Base-by-base conservation (phyloP, 2,797 vertebrate genomes). In the Podargus strigoides region DNA sequence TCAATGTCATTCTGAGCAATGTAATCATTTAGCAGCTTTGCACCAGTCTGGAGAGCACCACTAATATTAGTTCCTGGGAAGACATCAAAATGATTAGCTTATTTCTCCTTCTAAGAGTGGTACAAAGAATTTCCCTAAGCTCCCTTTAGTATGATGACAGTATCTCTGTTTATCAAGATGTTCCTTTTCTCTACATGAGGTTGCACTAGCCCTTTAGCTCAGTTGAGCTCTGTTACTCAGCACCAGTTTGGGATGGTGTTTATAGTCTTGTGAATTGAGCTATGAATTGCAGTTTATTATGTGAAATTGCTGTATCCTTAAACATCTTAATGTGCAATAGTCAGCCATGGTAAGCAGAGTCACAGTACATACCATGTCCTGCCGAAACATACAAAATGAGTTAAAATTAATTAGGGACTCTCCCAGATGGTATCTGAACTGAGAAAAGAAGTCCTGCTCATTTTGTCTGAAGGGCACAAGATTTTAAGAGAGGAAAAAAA, bases 31-130 rank as follows among this genome's bases (percentile, higher is more conserved):
- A 99, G 98, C 75, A 99, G 96, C 37, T 95, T 64, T 9, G 99
- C 98, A 89, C 98, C 98, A 0, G 96, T 97, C 95, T 98, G 98
- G 59, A 99, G 98, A 68, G 98, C 99, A 24, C 87, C 97, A 0
- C 99, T 98, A 49, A 99, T 99, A 85, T 99, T 98, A 3, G 99
- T 99, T 27, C 98, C 99, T 99, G 94, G 4, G 15, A 63, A 87
- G 11, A 67, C 50, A 93, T 4, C 78, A 95, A 58, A 50, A 67
- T 17, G 0, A 36, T 91, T 52, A 94, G 55, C 8, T 73, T 14
- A 34, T 58, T 91, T 90, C 41, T 47, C 8, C 23, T 58, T 28
- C 37, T 56, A 30, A 42, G n/a, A 75, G 9, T 14, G 22, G 10
- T 56, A 47, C 19, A 70, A 32, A 26, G 42, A 18, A 75, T 53